Conservation (phyloP, 2,797 vertebrate species). For the Lepilemur septentrionalis region DNA sequence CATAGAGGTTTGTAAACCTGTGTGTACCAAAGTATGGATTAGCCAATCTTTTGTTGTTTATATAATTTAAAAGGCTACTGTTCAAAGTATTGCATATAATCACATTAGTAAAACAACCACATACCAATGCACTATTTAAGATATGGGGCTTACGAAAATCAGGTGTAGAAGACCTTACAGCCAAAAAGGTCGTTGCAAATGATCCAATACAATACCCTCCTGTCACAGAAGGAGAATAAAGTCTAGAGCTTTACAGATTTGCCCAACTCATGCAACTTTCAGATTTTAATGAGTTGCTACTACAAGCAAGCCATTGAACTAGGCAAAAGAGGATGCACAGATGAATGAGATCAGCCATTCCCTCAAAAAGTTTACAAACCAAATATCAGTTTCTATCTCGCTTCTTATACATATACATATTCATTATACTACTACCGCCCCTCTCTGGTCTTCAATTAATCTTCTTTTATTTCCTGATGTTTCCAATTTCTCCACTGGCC, state of each 20-base stretch:
- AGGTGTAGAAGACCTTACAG: not conserved
- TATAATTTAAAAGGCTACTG: not conserved
- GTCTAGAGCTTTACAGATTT: not conserved
- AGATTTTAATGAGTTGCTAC: not conserved
- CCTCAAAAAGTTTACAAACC: not conserved
- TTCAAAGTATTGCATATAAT: not conserved
- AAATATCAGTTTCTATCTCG: not conserved
- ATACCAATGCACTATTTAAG: not conserved
- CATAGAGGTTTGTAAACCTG: not conserved
- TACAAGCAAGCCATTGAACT: not conserved
- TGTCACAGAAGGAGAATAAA: not conserved
- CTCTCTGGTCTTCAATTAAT: not conserved
- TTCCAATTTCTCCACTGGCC: not conserved
- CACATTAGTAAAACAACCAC: not conserved
- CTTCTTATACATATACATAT: not conserved
- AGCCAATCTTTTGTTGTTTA: not conserved
- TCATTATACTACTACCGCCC: no score
- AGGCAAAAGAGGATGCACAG: not conserved
- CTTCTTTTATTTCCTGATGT: not conserved
- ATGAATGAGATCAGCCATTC: not conserved
- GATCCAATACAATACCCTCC: not conserved
- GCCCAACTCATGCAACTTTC: not conserved
- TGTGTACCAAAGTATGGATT: rapidly evolving
- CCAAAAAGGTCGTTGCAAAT: not conserved
- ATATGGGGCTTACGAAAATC: not conserved